phyloP scores from a whole-genome alignment of 2,888 invertebrate species.

The Chaetoderma sp. region DNA sequence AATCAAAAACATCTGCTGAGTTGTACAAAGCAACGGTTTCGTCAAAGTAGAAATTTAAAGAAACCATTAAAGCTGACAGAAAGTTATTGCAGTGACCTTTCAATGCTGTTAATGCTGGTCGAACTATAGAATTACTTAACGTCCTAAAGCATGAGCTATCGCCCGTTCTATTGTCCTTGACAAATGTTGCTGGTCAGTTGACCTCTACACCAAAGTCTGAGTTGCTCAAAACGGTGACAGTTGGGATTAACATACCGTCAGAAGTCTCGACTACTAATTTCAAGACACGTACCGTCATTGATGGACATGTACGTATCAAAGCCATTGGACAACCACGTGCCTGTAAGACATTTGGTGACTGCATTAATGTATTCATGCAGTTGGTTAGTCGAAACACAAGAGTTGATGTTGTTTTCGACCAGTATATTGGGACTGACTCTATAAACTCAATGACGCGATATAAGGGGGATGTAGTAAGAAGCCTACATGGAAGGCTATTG shows the following conservation, averaged over 20 bases:
- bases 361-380: no score
- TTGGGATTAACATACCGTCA: neutral
- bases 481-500: neutral
- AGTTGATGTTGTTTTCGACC: no score
- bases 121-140: neutral
- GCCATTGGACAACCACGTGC: neutral
- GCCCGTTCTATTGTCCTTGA: conserved; percentile 1
- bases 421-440: neutral
- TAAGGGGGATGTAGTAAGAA: neutral
- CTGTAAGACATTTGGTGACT: neutral
- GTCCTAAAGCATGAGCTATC: conserved; percentile 14
- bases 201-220: conserved; percentile 7
- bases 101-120: conserved; percentile 9
- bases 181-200: conserved; percentile 9
- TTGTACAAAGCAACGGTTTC: neutral
- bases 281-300: neutral
- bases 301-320: neutral
- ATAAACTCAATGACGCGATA: neutral
- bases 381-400: no score
- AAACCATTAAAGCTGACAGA: conserved; percentile 8
- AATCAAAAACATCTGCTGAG: conserved; percentile 6
- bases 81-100: conserved; percentile 8
- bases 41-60: neutral
- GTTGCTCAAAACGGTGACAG: neutral
- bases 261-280: neutral